A percentile compares a stretch with the other conserved stretches of the same genome.
phyloP scores from a whole-genome alignment of 1,140 invertebrate species.

The Camponotus vicinus region DNA sequence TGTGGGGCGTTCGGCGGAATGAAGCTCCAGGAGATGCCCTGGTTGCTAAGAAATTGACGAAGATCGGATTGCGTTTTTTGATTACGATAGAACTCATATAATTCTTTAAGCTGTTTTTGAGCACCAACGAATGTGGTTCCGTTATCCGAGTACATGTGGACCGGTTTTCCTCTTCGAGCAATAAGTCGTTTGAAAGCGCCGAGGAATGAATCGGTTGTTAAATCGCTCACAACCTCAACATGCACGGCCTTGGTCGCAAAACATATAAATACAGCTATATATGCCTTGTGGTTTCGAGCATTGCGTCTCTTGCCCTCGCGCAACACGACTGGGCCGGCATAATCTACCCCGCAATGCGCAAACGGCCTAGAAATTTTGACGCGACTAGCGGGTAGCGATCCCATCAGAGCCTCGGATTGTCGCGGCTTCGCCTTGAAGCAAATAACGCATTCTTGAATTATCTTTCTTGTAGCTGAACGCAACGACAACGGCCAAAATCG shows the following conservation, averaged over 20 bases:
- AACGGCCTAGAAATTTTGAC: not conserved
- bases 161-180: not conserved
- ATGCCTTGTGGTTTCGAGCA: not conserved
- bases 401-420: not conserved
- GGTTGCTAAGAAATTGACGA: not conserved
- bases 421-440: not conserved
- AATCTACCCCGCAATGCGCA: not conserved
- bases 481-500: not conserved
- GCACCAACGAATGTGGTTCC: constrained; percentile 37
- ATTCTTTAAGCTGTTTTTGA: not conserved
- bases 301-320: not conserved
- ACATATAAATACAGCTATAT: constrained; percentile 58
- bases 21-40: constrained; percentile 71
- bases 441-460: not conserved
- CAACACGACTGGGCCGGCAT: not conserved
- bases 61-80: not conserved
- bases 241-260: constrained; percentile 41
- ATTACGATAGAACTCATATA: not conserved
- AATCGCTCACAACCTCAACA: constrained; percentile 11
- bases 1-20: constrained; percentile 60
- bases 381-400: not conserved
- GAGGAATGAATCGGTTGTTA: not conserved
- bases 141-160: constrained; percentile 17
- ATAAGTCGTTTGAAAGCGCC: not conserved
- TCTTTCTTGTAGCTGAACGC: not conserved